A percentile compares a stretch with the other conserved stretches of the same genome.
Evolutionary conservation across 2,113 vertebrate species (phyloP).

Genomic region (Apus apus): DNA sequence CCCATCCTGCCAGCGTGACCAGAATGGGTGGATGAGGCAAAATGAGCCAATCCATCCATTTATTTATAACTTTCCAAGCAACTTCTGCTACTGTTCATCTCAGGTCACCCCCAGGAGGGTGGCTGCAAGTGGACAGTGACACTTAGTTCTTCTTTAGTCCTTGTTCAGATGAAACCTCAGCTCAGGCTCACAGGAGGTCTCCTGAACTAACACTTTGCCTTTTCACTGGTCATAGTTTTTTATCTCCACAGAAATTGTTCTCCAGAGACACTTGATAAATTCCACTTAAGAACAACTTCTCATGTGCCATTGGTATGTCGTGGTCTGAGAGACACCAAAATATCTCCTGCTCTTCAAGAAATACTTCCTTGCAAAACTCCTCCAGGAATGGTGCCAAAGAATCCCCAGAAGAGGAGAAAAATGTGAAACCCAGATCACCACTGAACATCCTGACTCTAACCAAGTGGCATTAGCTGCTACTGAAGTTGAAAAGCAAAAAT

Average conservation of each 20-base stretch:
- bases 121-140: neutral
- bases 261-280: neutral
- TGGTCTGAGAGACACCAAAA: neutral
- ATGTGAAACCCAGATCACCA: neutral
- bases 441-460: neutral
- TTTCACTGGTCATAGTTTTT: accelerated
- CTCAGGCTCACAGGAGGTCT: neutral
- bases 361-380: neutral
- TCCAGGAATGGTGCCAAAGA: neutral
- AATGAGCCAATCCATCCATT: neutral
- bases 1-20: neutral
- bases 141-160: neutral
- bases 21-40: neutral
- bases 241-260: neutral
- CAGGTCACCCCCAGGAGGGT: neutral
- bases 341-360: neutral
- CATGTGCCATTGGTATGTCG: no score
- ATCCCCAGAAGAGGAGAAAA: neutral
- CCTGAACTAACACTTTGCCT: accelerated
- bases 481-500: neutral
- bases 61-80: neutral
- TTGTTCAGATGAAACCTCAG: neutral
- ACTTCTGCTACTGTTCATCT: neutral
- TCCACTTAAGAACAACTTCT: neutral
- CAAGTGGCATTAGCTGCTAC: neutral